phyloP scores from a whole-genome alignment of 2,797 vertebrate species.

The Anguilla pacifica region DNA sequence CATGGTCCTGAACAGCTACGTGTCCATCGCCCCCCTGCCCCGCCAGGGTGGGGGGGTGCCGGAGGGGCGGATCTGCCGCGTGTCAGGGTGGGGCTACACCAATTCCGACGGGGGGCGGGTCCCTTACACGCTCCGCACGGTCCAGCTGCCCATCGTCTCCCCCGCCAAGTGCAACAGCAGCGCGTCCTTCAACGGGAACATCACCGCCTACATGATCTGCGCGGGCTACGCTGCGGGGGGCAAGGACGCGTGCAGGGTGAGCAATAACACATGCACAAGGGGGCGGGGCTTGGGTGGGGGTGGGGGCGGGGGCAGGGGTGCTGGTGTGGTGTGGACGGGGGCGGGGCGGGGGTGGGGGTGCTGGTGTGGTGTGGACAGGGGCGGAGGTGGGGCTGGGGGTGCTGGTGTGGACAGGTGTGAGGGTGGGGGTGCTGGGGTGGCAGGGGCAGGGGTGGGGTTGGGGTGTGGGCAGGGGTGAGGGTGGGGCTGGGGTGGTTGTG shows the following conservation, averaged over 20 bases:
- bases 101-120: slow-evolving; percentile 56
- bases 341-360: too few relatives aligned
- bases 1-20: slow-evolving; percentile 66
- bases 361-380: too few relatives aligned
- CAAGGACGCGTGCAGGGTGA: slow-evolving; percentile 79
- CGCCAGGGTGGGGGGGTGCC: slow-evolving; percentile 55
- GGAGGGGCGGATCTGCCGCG: slow-evolving; percentile 72
- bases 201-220: slow-evolving; percentile 81
- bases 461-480: too few relatives aligned
- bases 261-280: background rate
- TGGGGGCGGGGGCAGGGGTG: too few relatives aligned
- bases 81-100: slow-evolving; percentile 82
- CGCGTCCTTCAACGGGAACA: slow-evolving; percentile 67
- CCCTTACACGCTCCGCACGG: slow-evolving; percentile 70
- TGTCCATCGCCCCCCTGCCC: slow-evolving; percentile 74
- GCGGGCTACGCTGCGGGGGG: slow-evolving; percentile 75
- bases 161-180: slow-evolving; percentile 73
- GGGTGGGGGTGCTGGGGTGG: too few relatives aligned
- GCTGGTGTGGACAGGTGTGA: too few relatives aligned
- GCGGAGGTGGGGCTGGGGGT: too few relatives aligned
- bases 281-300: background rate
- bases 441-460: too few relatives aligned
- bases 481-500: too few relatives aligned
- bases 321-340: too few relatives aligned
- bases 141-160: slow-evolving; percentile 75